A percentile compares a stretch with the other conserved stretches of the same genome.
Evolutionary conservation across 2,113 vertebrate genomes (phyloP).

Genomic region (Mustela nigripes): DNA sequence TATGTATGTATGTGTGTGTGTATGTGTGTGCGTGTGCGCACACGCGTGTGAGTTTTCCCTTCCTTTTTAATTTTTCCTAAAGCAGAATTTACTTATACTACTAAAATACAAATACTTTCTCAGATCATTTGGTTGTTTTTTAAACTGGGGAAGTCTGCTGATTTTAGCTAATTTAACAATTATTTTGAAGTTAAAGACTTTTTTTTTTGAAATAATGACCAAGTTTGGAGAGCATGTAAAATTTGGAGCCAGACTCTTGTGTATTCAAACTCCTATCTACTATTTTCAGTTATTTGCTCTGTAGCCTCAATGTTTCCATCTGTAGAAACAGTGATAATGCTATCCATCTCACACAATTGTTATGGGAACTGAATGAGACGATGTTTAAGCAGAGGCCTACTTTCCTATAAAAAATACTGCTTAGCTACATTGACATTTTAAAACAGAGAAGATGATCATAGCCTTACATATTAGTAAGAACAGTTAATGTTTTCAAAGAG

Average conservation of each 20-base stretch:
- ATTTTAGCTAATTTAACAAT: not conserved
- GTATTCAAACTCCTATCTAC: not conserved
- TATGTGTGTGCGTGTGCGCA: not conserved
- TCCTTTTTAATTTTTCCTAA: conserved; percentile 20
- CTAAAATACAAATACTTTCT: conserved; percentile 3
- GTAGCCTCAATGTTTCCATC: not conserved
- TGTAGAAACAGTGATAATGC: not conserved
- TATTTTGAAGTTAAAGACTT: not conserved
- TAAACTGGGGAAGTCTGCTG: not conserved
- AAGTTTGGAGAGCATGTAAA: not conserved
- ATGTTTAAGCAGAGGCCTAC: too few species aligned
- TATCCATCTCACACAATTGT: not conserved
- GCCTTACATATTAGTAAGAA: not conserved
- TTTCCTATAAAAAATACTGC: not conserved
- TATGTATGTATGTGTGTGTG: not conserved
- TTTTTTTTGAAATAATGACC: not conserved
- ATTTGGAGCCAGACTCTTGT: not conserved
- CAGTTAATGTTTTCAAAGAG: not conserved
- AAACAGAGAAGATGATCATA: not conserved
- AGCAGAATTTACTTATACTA: not conserved
- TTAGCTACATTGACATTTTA: not conserved
- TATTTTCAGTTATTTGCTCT: not conserved
- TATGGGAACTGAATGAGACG: too few species aligned
- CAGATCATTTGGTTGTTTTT: not conserved
- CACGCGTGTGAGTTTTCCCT: not conserved